phyloP scores from a whole-genome alignment of 2,113 vertebrate species.

The Caranx melampygus region DNA sequence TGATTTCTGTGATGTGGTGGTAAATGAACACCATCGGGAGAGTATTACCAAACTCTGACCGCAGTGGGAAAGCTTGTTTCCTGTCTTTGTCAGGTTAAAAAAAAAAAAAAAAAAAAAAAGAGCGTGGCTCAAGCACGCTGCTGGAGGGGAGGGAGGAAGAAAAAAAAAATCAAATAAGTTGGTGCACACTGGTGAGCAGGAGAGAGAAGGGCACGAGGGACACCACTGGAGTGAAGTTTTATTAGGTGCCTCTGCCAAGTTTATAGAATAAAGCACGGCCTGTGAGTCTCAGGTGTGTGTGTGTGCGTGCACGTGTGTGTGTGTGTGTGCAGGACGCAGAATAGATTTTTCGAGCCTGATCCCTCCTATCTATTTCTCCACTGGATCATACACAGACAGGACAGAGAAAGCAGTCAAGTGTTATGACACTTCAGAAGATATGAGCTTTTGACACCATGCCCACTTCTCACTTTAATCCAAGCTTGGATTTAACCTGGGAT shows the following conservation, averaged over 20 bases:
- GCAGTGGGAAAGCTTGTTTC: conserved; percentile 39
- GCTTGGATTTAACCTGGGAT: conserved; percentile 45
- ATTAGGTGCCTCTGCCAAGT: conserved; percentile 72
- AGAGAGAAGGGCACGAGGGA: conserved; percentile 77
- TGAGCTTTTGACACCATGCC: conserved; percentile 52
- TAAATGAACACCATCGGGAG: conserved; percentile 32
- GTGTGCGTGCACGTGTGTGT: conserved; percentile 30
- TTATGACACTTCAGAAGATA: conserved; percentile 63
- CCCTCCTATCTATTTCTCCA: conserved; percentile 66
- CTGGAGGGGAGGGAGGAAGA: conserved; percentile 22
- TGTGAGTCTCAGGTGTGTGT: conserved; percentile 18
- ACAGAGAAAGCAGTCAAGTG: conserved; percentile 71
- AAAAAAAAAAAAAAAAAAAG: conserved; percentile 36
- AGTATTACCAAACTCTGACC: conserved; percentile 39
- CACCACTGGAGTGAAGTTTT: conserved; percentile 71
- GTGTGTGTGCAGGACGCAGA: conserved; percentile 25
- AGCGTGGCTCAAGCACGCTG: conserved; percentile 41
- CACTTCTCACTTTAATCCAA: conserved; percentile 50
- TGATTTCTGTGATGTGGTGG: conserved; percentile 22
- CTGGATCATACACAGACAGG: conserved; percentile 63
- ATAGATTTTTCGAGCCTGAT: conserved; percentile 67
- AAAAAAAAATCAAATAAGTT: conserved; percentile 55
- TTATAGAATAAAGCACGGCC: conserved; percentile 64
- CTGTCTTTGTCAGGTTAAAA: conserved; percentile 49
- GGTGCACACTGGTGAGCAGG: conserved; percentile 63